Base-by-base conservation (phyloP, 1,140 invertebrate species). In the Tetramorium alpestre region DNA sequence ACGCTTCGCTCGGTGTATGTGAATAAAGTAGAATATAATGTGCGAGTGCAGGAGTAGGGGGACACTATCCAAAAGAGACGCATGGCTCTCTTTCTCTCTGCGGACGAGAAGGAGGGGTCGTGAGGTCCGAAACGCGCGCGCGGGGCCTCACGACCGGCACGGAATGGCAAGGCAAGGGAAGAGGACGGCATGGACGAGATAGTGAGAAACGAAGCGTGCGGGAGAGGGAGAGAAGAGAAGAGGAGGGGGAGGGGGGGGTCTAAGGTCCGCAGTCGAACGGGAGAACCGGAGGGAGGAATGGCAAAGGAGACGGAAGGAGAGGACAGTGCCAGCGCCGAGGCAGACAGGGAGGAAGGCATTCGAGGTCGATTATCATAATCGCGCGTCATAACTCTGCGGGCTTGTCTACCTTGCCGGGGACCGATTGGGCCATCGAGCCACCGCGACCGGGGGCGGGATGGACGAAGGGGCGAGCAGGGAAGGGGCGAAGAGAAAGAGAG, bases 331-430 rank as follows among this genome's bases (percentile, higher is more conserved):
- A 88, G 82, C 49, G 85, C 69, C 33, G 69, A 89, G 73, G 58
- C 62, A 90, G 86, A 22, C 38, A 38, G 69, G 73, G 81, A 89
- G 80, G 78, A 88, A 92, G 91, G 92, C 85, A 93, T 92, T 91
- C 88, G 92, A 90, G 92, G 91, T 89, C 94, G 94, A 95, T 95
- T 95, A 95, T 95, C 94, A 95, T 95, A 95, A 95, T 95, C 94
- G 92, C 93, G 93, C 94, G 92, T 95, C 94, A 94, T 94, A 95
- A 95, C 94, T 94, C 94, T 93, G 92, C 89, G 77, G 92, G 91
- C 92, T 92, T 92, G 88, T 89, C 92, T 91, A 93, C 92, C 93
- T 92, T 81, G 88, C 86, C 91, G 88, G 86, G 82, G 89, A 91
- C 89, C 89, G 89, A 91, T 91, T 90, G 89, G 89, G 76, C 88